Evolutionary conservation across 2,113 vertebrate species (phyloP), one percentile per base, ranked within the genome.

Genomic region (Zosterops lateralis): DNA sequence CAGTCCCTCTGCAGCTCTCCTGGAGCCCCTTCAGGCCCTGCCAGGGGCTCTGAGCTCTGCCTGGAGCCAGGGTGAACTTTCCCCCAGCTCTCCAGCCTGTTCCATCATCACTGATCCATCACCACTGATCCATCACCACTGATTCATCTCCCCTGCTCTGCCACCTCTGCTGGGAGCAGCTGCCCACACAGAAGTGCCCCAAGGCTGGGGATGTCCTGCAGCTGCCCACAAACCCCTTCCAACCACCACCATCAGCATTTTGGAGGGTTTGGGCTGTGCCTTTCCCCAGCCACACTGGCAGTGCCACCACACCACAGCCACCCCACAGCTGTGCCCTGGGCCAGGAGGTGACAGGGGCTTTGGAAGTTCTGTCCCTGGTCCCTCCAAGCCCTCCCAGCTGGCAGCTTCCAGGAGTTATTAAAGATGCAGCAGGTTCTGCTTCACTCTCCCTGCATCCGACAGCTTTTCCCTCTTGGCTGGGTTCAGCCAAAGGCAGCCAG

Each of bases 161-260:
- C 10, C 74, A 9, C 48, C 84, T 13, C 58, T 65, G 34, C 18
- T 19, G 77, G 67, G 8, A 34, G 47, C 40, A 60, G 54, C 62
- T 53, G 67, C 83, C 62, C 3, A 4, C 62, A 28, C 56, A 44
- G 19, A 34, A 14, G 38, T n/a, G 44, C 67, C 74, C 76, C 0
- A 2, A 22, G 72, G 72, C 5, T 0, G 19, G 67, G 53, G 28
- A 11, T 42, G 44, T 31, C 56, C 54, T 3, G 12, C 56, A 65
- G 58, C 54, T 73, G 32, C 28, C 58, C 32, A 1, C 25, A 50
- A 54, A 14, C 34, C 67, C 48, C 6, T 3, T 24, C 22, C 25
- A 40, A 2, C 22, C 44, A 15, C 1, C 36, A 10, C 3, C 56
- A 8, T 0, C 9, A 22, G 42, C 9, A 0, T 12, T 24, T 4